Percentiles rank a stretch among this genome's conserved stretches.
Conservation (phyloP, 2,113 vertebrate genomes). For the Rhinoderma darwinii region DNA sequence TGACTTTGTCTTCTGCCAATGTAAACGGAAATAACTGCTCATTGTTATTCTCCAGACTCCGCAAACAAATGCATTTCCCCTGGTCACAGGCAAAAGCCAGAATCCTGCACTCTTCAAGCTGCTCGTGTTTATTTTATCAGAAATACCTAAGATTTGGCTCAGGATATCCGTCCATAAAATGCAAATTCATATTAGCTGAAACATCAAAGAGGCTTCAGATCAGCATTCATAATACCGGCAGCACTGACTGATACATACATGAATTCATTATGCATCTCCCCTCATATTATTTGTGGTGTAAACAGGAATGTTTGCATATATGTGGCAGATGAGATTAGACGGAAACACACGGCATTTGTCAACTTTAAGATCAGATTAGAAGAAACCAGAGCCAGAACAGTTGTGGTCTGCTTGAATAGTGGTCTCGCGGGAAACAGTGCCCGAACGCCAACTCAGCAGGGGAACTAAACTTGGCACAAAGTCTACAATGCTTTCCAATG, state of each 20-base stretch:
- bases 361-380: too few species aligned
- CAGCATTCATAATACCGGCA: background rate
- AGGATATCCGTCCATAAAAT: background rate
- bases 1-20: slow-evolving; percentile 20
- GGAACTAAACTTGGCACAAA: background rate
- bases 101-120: background rate
- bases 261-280: background rate
- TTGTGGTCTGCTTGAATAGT: background rate
- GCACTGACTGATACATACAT: background rate
- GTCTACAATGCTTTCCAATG: background rate
- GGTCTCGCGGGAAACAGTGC: background rate
- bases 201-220: slow-evolving; percentile 13
- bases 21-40: slow-evolving; percentile 1
- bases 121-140: background rate
- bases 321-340: background rate
- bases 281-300: background rate
- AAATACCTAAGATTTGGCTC: slow-evolving; percentile 21
- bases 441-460: background rate
- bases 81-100: background rate
- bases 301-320: background rate
- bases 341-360: background rate
- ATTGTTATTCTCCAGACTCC: slow-evolving; percentile 2
- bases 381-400: background rate
- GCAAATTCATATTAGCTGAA: background rate
- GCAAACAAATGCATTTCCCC: slow-evolving; percentile 11